Base-by-base conservation (phyloP, 2,113 vertebrate species). In the Prietella phreatophila region DNA sequence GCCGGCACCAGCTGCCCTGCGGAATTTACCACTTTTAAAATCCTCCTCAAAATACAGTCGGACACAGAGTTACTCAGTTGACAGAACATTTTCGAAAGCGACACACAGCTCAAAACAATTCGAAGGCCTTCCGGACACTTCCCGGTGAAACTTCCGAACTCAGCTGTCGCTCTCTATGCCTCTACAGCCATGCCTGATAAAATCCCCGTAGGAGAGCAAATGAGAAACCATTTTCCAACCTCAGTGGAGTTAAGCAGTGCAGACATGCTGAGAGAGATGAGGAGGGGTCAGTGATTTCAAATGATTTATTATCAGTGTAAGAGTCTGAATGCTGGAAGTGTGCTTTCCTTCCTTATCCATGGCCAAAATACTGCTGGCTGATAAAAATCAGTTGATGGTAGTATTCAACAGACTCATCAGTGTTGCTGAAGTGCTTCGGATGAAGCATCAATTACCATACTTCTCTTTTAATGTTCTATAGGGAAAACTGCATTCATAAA, bases 1-100 rank as follows among this genome's bases (percentile, higher is more conserved):
- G 95, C 94, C 91, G 92, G 92, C 93, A 95, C 90, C 95, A 94
- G 93, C 95, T 95, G 94, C 86, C 89, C 75, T n/a, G 82, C 93
- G 93, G 93, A 94, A 95, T 95, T 93, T 93, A 92, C 88, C 91
- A 93, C 92, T 95, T 95, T 94, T 93, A 93, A 93, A 93, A 93
- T 92, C 89, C 91, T 91, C 90, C 91, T 88, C 89, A 88, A 88
- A 91, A 90, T 76, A 53, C 78, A 82, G 84, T 53, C 47, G 27
- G 58, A 69, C 67, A 22, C 83, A 82, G 83, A 86, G 39, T 85
- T 85, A 89, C 63, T 87, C 30, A 47, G 33, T 60, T 84, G 42
- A 53, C 84, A 76, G 84, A 86, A 39, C 47, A 89, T 88, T 89
- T 88, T 87, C 86, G 63, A 88, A 58, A 61, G 53, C 82, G 81